Evolutionary conservation across 2,888 invertebrate species (phyloP).

Genomic region (Drosophila lacicola): DNA sequence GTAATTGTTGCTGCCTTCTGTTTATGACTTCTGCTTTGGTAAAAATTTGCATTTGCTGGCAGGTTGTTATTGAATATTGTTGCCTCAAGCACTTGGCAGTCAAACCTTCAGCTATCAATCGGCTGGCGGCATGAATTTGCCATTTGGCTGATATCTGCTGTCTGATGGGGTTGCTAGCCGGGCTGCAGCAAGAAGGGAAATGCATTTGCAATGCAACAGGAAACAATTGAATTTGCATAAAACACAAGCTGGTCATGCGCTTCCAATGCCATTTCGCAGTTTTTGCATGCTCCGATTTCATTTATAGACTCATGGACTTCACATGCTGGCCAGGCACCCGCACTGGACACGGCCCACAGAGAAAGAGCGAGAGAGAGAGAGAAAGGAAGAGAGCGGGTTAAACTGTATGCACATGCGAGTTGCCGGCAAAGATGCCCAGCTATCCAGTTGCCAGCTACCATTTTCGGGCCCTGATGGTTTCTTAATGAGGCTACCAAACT

Average conservation of each 20-base stretch:
- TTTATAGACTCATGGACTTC: conserved; percentile 36
- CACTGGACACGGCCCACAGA: conserved; percentile 5
- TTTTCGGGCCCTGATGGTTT: conserved; percentile 62
- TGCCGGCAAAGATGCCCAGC: conserved; percentile 33
- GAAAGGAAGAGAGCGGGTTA: not conserved
- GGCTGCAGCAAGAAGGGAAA: conserved; percentile 36
- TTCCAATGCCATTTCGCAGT: conserved; percentile 52
- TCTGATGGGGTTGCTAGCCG: conserved; percentile 1
- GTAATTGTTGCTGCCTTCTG: not conserved
- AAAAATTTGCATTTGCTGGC: conserved; percentile 13
- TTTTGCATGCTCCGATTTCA: conserved; percentile 54
- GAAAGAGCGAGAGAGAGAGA: no score
- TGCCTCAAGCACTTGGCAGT: conserved; percentile 26
- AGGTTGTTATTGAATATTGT: conserved; percentile 16
- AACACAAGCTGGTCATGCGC: conserved; percentile 63
- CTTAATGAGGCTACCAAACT: conserved; percentile 65
- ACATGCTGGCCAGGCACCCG: not conserved
- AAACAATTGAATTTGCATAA: conserved; percentile 79
- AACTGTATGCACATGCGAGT: conserved; percentile 16
- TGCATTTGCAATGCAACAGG: conserved; percentile 76
- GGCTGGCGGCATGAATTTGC: conserved; percentile 39
- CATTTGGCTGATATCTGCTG: conserved; percentile 20
- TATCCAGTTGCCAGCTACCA: conserved; percentile 22
- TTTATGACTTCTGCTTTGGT: conserved; percentile 13
- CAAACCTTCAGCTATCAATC: conserved; percentile 23